phyloP scores from a whole-genome alignment of 2,113 vertebrate genomes.

The Oriolus oriolus region DNA sequence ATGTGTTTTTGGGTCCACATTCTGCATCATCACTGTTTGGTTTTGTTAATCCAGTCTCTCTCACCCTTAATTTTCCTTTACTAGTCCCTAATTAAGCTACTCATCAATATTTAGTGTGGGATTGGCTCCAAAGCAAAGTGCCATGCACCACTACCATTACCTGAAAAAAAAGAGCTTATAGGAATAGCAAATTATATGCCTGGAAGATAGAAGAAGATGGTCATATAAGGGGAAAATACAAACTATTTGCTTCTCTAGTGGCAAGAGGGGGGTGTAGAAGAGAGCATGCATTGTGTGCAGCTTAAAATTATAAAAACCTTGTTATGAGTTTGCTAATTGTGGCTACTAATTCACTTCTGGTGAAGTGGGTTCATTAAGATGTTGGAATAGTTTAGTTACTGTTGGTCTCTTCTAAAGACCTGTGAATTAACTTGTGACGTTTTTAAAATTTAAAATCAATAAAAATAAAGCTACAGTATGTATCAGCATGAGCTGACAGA shows the following conservation, averaged over 20 bases:
- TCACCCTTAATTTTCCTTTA: not conserved
- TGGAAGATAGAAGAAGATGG: not conserved
- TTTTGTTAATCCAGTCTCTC: not conserved
- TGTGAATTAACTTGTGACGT: constrained; percentile 36
- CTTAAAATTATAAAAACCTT: not conserved
- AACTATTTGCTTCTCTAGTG: not conserved
- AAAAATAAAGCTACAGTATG: constrained; percentile 46
- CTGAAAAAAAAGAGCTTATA: not conserved
- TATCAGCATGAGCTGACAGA: constrained; percentile 56
- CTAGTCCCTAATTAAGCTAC: not conserved
- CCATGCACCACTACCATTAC: not conserved
- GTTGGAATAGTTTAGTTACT: not conserved
- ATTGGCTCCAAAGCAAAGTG: not conserved
- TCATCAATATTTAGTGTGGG: not conserved
- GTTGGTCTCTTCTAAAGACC: constrained; percentile 24
- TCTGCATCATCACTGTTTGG: not conserved
- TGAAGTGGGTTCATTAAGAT: not conserved
- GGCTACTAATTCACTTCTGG: not conserved
- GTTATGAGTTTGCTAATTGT: not conserved
- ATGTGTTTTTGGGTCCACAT: not conserved
- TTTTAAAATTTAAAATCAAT: constrained; percentile 55
- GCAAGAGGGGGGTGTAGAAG: not conserved
- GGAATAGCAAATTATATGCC: not conserved
- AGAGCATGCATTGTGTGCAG: not conserved
- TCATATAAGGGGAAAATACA: not conserved